Conservation (phyloP, 2,113 vertebrate genomes). For the Myotis lucifugus region DNA sequence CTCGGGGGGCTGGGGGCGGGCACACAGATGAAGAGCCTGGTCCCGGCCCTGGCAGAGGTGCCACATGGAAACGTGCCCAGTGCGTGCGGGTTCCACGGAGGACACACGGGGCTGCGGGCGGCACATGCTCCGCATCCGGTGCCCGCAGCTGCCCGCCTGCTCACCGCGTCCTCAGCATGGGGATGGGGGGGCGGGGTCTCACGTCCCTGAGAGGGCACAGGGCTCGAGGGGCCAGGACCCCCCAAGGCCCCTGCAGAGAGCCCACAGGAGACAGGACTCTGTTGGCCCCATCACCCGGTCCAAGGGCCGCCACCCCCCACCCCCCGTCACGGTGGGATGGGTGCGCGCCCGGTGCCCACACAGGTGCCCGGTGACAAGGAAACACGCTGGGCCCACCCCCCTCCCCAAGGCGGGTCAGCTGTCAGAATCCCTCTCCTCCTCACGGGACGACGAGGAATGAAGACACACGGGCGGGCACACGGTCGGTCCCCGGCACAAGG, state of each 20-base stretch:
- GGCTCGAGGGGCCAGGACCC: too few relatives aligned
- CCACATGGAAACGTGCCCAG: rapidly evolving
- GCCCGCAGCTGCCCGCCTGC: neutral
- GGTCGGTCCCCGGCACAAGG: neutral
- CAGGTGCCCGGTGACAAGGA: neutral
- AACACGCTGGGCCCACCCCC: rapidly evolving
- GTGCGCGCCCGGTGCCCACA: rapidly evolving
- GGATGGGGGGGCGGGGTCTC: neutral
- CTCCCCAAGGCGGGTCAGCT: rapidly evolving
- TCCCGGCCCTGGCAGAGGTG: neutral
- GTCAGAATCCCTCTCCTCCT: rapidly evolving
- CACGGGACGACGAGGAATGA: neutral
- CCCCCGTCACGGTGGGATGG: neutral
- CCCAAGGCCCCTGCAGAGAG: neutral
- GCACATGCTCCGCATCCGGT: too few relatives aligned
- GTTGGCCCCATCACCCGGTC: rapidly evolving
- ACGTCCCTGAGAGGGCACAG: rapidly evolving
- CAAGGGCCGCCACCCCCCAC: too few relatives aligned
- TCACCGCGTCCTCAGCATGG: too few relatives aligned
- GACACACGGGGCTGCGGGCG: too few relatives aligned
- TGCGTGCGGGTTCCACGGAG: rapidly evolving
- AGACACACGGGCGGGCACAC: rapidly evolving
- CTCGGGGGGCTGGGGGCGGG: rapidly evolving
- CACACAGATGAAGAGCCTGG: neutral
- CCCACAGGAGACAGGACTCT: neutral